Evolutionary conservation across 1,140 invertebrate genomes (phyloP), one percentile per base, ranked within the genome.

Genomic region (Pentalonia nigronervosa): DNA sequence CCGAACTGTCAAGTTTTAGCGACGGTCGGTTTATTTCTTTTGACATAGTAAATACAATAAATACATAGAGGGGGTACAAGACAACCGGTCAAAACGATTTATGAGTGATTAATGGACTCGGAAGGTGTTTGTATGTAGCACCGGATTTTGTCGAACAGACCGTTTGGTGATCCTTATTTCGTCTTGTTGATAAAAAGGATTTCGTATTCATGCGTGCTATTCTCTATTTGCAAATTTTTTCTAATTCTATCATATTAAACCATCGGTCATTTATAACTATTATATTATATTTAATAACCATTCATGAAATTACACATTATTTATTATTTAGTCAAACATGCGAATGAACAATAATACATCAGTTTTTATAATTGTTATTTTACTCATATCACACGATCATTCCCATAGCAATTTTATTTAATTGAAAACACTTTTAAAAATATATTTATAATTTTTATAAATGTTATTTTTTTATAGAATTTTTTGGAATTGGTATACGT

Each of bases 1-100:
- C 67, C 45, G 30, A 92, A 92, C 91, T 92, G 91, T 92, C 91
- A 84, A 92, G 91, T 81, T 84, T 92, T 81, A 81, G 67, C 41
- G 67, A 53, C 91, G 25, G 91, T 50, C 76, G 76, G 60, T 92
- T 83, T 92, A 81, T 92, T 81, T 92, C 60, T 92, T 83, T 92
- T 48, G 41, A 47, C 90, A 67, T 76, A 91, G 23, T 48, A 47
- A 67, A 67, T 67, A 53, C 34, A 36, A 30, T 60, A 60, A 60
- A 67, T 76, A n/a, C 60, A 76, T 34, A 67, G 30, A 34, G 60
- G 21, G 14, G 17, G 25, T 67, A 91, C 90, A 47, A 91, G 36
- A 91, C 56, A n/a, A 76, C 56, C 47, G 91, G 41, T 83, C 91
- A 83, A 83, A 83, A 92, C 76, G 21, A 81, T 92, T 92, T 83